Percentiles rank a stretch among this genome's conserved stretches.
Evolutionary conservation across 2,797 vertebrate species (phyloP).

Genomic region (Chrysocyon brachyurus): DNA sequence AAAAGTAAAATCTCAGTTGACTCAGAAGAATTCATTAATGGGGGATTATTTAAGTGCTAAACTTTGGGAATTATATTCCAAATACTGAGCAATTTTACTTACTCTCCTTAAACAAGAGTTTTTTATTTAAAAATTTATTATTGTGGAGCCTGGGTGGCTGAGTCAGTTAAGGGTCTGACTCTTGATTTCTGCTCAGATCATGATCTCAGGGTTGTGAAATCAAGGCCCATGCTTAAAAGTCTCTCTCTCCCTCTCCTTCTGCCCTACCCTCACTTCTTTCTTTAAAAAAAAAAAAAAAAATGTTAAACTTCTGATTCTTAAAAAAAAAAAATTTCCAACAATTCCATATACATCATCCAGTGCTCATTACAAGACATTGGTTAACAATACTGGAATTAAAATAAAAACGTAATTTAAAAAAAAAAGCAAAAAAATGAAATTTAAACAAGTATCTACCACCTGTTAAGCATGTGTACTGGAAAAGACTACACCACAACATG

Average conservation of each 20-base stretch:
- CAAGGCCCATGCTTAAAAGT: neutral
- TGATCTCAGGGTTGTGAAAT: neutral
- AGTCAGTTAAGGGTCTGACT: neutral
- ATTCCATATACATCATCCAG: neutral
- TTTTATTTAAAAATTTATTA: neutral
- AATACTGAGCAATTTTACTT: neutral
- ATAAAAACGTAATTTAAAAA: neutral
- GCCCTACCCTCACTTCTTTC: neutral
- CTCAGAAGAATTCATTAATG: conserved; percentile 43
- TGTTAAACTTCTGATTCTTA: neutral
- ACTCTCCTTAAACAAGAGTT: neutral
- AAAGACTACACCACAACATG: neutral
- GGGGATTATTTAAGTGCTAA: conserved; percentile 1
- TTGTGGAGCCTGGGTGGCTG: neutral
- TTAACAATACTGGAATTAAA: neutral
- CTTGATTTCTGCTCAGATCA: neutral
- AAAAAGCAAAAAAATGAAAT: neutral
- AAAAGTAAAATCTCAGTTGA: conserved; percentile 17
- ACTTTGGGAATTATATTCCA: conserved; percentile 24
- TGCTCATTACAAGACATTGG: neutral
- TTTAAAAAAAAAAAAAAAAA: neutral
- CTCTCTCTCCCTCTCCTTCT: neutral
- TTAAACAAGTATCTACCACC: neutral
- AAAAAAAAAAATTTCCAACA: conserved; percentile 2
- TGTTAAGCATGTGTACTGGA: neutral